phyloP scores from a whole-genome alignment of 2,888 invertebrate species.

The Endomychus coccineus region DNA sequence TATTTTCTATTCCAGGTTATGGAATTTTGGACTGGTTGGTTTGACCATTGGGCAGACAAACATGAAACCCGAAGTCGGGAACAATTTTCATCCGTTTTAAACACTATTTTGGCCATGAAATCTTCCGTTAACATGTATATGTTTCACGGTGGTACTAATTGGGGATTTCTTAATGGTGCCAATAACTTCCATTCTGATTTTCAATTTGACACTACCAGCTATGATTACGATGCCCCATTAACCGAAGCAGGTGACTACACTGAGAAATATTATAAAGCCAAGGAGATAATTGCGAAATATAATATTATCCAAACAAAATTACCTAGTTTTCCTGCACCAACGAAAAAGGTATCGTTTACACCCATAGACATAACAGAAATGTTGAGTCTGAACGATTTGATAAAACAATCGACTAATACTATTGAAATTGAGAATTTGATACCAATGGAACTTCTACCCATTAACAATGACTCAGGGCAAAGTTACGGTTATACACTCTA shows the following conservation, averaged over 20 bases:
- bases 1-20: too few species aligned
- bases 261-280: slow-evolving; percentile 66
- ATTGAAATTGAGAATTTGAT: slow-evolving; percentile 18
- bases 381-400: slow-evolving; percentile 16
- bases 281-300: slow-evolving; percentile 45
- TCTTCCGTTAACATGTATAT: slow-evolving; percentile 75
- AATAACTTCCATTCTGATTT: slow-evolving; percentile 29
- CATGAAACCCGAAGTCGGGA: slow-evolving; percentile 29
- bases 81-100: slow-evolving; percentile 24
- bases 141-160: slow-evolving; percentile 85
- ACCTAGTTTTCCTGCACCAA: slow-evolving; percentile 36
- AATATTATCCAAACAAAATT: slow-evolving; percentile 32
- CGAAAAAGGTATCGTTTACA: slow-evolving; percentile 35
- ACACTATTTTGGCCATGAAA: slow-evolving; percentile 26
- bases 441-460: slow-evolving; percentile 37
- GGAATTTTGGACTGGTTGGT: slow-evolving; percentile 54
- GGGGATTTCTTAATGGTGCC: slow-evolving; percentile 51
- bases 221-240: slow-evolving; percentile 75
- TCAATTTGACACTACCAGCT: slow-evolving; percentile 43
- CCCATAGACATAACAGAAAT: slow-evolving; percentile 26
- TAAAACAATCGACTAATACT: too few species aligned
- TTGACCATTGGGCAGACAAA: slow-evolving; percentile 48
- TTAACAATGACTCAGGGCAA: slow-evolving; percentile 44
- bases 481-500: slow-evolving; percentile 52
- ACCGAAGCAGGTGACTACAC: slow-evolving; percentile 86